Percentiles rank a stretch among this genome's conserved stretches.
These are phyloP conservation scores for Macroramphosus scolopax DNA, from an alignment of 2,797 vertebrate genomes.

Conservation along the genomic window DNA sequence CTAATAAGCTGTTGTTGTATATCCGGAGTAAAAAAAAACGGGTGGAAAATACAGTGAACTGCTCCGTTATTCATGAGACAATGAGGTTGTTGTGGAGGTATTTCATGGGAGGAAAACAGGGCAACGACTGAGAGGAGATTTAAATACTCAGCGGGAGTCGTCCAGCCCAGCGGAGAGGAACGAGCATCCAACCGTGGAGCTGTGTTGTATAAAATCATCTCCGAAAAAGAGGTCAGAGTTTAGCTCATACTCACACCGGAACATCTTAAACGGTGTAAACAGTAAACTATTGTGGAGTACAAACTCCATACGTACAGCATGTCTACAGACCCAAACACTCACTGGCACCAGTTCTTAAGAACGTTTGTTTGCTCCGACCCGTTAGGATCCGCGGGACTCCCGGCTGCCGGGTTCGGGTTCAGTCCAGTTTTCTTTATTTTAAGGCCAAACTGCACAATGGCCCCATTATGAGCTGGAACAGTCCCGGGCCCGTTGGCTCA, in stretches of 20 bases:
- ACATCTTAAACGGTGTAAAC: no score
- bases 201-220: slow-evolving; percentile 47
- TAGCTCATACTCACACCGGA: slow-evolving; percentile 56
- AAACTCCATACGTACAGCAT: no score
- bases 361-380: slow-evolving; percentile 55
- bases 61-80: no score
- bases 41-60: no score
- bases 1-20: neutral
- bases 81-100: slow-evolving; percentile 1
- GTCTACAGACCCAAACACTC: no score
- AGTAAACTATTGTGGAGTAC: no score
- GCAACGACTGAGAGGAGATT: slow-evolving; percentile 8
- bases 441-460: slow-evolving; percentile 67
- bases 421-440: slow-evolving; percentile 46
- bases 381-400: no score
- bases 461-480: slow-evolving; percentile 49
- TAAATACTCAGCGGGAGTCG: slow-evolving; percentile 50
- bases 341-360: slow-evolving; percentile 33
- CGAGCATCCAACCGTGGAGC: slow-evolving; percentile 16
- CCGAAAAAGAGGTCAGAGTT: slow-evolving; percentile 69
- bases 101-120: slow-evolving; percentile 30
- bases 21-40: neutral
- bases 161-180: slow-evolving; percentile 9
- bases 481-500: slow-evolving; percentile 39
- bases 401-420: slow-evolving; percentile 48